Evolutionary conservation across 1,140 invertebrate species (phyloP).

Genomic region (Idris sp.): DNA sequence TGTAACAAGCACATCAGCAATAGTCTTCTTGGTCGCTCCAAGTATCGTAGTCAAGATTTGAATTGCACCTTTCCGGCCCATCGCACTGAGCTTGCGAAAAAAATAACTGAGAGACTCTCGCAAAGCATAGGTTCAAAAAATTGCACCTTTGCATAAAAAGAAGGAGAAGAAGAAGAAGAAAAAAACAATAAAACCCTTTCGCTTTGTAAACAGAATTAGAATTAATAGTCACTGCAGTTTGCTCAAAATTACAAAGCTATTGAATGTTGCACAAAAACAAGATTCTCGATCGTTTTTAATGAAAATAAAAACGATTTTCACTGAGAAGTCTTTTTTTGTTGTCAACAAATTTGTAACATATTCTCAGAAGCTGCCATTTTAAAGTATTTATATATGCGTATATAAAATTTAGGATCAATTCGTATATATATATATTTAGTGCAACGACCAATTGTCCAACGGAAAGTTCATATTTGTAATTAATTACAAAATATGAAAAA

Average conservation of each 20-base stretch:
- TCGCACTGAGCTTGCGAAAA: slow-evolving; percentile 10
- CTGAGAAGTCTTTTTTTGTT: no score
- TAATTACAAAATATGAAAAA: slow-evolving; percentile 2
- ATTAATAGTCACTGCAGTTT: slow-evolving; percentile 57
- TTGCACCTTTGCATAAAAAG: slow-evolving; percentile 19
- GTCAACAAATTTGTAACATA: slow-evolving; percentile 17
- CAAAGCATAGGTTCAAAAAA: slow-evolving; percentile 32
- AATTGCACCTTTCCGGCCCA: slow-evolving; percentile 54
- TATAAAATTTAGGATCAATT: neutral
- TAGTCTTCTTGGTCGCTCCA: slow-evolving; percentile 85
- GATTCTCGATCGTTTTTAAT: slow-evolving; percentile 22
- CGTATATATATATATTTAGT: neutral
- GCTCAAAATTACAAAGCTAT: slow-evolving; percentile 49
- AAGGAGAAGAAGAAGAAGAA: no score
- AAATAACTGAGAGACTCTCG: slow-evolving; percentile 14
- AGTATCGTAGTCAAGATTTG: slow-evolving; percentile 84
- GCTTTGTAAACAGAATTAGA: slow-evolving; percentile 28
- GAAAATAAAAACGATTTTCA: no score
- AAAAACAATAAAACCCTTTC: no score
- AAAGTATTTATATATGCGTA: slow-evolving; percentile 5
- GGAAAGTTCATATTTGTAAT: slow-evolving; percentile 4
- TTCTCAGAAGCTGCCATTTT: slow-evolving; percentile 15
- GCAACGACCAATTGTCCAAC: neutral
- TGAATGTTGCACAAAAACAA: slow-evolving; percentile 1
- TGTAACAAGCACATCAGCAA: slow-evolving; percentile 75